Evolutionary conservation across 2,113 vertebrate species (phyloP).

Genomic region (Daubentonia madagascariensis): DNA sequence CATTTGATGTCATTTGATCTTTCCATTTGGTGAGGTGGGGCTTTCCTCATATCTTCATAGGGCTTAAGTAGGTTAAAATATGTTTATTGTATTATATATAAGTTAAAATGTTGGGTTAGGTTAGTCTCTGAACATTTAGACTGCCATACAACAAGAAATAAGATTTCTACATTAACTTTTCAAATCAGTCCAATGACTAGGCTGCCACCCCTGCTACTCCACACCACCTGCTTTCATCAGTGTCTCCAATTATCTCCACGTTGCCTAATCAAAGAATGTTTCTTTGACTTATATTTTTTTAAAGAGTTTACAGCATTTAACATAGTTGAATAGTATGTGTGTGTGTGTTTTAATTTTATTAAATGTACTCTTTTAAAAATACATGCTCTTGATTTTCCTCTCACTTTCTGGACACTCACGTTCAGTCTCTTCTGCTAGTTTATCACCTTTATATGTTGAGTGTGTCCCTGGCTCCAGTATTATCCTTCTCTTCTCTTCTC

Average conservation of each 20-base stretch:
- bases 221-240: not conserved
- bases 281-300: not conserved
- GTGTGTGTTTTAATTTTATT: not conserved
- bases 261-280: not conserved
- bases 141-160: not conserved
- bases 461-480: not conserved
- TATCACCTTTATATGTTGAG: not conserved
- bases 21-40: not conserved
- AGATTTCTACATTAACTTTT: not conserved
- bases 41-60: not conserved
- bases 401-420: not conserved
- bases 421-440: not conserved
- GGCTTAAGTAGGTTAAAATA: not conserved
- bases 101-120: too few species aligned
- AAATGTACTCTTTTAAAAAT: not conserved
- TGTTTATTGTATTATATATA: not conserved
- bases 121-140: too few species aligned
- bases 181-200: not conserved
- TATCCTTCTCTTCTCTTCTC: too few species aligned
- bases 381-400: not conserved
- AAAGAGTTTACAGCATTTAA: not conserved
- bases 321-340: not conserved
- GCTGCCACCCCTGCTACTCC: too few species aligned
- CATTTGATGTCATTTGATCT: not conserved
- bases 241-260: not conserved